phyloP scores from a whole-genome alignment of 2,888 invertebrate species.

The Chrysodeixis includens region DNA sequence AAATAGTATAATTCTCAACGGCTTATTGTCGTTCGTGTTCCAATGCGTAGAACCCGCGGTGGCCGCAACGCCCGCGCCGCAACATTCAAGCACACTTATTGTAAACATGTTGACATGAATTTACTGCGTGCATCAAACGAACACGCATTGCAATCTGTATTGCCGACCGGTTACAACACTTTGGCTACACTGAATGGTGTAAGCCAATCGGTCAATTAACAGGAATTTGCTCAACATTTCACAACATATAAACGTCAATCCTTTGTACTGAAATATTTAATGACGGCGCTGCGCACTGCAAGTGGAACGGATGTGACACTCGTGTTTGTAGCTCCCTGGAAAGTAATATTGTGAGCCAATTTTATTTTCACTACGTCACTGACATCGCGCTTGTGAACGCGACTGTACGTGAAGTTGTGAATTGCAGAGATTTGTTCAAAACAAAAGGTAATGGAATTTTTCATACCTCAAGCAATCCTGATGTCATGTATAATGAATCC shows the following conservation, averaged over 20 bases:
- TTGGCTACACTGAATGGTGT: slow-evolving; percentile 51
- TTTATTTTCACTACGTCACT: slow-evolving; percentile 22
- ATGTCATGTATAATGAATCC: neutral
- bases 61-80: slow-evolving; percentile 7
- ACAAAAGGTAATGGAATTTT: neutral
- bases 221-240: slow-evolving; percentile 59
- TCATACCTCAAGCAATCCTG: neutral
- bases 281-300: slow-evolving; percentile 22
- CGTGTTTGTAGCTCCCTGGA: slow-evolving; percentile 22
- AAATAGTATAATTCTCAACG: slow-evolving; percentile 5
- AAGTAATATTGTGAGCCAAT: slow-evolving; percentile 23
- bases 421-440: neutral
- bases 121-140: slow-evolving; percentile 36
- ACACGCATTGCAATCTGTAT: slow-evolving; percentile 33
- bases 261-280: slow-evolving; percentile 56
- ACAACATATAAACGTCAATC: slow-evolving; percentile 48
- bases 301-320: slow-evolving; percentile 54
- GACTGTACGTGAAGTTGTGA: neutral
- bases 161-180: slow-evolving; percentile 39
- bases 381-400: neutral
- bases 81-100: slow-evolving; percentile 18
- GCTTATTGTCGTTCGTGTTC: slow-evolving; percentile 7
- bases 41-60: slow-evolving; percentile 13
- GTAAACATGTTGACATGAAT: slow-evolving; percentile 38
- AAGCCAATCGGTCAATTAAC: slow-evolving; percentile 58